Evolutionary conservation across 2,888 invertebrate genomes (phyloP).

Genomic region (Agrilus cyanescens): DNA sequence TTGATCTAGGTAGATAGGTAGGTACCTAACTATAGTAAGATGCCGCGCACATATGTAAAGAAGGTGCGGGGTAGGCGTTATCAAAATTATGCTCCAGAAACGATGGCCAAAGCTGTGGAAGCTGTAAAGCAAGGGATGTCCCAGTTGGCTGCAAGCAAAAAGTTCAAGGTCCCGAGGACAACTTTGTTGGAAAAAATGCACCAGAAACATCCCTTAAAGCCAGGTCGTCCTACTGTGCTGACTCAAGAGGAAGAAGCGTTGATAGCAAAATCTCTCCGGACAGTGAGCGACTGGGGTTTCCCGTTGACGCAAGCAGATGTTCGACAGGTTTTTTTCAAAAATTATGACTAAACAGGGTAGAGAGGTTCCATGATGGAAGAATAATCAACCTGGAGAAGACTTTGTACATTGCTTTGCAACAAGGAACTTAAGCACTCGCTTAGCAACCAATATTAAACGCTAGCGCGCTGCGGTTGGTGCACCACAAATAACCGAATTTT

Average conservation of each 20-base stretch:
- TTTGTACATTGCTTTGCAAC: constrained; percentile 4
- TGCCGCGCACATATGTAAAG: constrained; percentile 1
- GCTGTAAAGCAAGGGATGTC: constrained; percentile 8
- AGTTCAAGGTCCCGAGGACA: constrained; percentile 6
- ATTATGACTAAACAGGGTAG: constrained; percentile 3
- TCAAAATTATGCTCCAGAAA: too few species aligned
- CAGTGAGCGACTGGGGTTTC: constrained; percentile 4
- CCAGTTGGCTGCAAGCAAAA: not conserved
- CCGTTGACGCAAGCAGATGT: constrained; percentile 3
- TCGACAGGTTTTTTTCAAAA: not conserved
- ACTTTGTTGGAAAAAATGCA: constrained; percentile 5
- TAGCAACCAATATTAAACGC: constrained; percentile 4
- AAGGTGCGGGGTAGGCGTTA: not conserved
- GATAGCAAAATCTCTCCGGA: constrained; percentile 2
- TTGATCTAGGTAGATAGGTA: not conserved
- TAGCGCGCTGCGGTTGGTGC: constrained; percentile 2
- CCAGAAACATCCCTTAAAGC: not conserved
- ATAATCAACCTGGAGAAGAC: constrained; percentile 4
- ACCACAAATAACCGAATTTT: constrained; percentile 4
- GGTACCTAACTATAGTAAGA: not conserved
- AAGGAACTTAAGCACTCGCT: not conserved
- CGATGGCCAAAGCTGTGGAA: too few species aligned
- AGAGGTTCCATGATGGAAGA: not conserved
- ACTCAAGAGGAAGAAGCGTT: constrained; percentile 1
- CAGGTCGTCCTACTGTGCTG: constrained; percentile 2